Conservation (phyloP, 2,797 vertebrate genomes). For the Mastacembelus armatus region DNA sequence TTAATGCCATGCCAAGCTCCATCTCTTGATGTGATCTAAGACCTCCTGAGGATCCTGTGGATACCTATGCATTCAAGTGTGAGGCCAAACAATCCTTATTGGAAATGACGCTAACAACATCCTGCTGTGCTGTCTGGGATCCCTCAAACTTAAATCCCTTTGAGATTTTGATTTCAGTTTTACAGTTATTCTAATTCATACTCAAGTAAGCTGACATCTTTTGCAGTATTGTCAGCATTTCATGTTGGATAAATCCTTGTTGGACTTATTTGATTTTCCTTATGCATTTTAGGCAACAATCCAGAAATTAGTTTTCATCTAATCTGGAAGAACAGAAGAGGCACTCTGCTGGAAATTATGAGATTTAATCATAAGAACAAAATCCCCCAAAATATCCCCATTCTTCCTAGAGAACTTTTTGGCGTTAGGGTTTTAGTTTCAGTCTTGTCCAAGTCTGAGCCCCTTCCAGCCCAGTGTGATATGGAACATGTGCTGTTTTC, state of each 20-base stretch:
- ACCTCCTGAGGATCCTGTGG: conserved; percentile 48
- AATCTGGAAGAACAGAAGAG: conserved; percentile 12
- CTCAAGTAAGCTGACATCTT: not conserved
- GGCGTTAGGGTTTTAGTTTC: conserved; percentile 46
- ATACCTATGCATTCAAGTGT: conserved; percentile 58
- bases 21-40: conserved; percentile 60
- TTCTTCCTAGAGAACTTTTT: conserved; percentile 29
- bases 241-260: conserved; percentile 9
- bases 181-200: conserved; percentile 3
- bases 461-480: conserved; percentile 44
- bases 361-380: conserved; percentile 41
- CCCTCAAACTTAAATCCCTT: too few relatives aligned
- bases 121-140: conserved; percentile 50
- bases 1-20: conserved; percentile 70
- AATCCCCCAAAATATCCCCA: conserved; percentile 27
- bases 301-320: not conserved
- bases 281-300: not conserved
- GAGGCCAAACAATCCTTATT: conserved; percentile 48
- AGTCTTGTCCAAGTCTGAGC: conserved; percentile 35
- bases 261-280: conserved; percentile 8
- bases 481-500: conserved; percentile 41
- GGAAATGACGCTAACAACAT: conserved; percentile 50
- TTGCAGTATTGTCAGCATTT: not conserved
- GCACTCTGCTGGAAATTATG: too few relatives aligned
- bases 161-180: conserved; percentile 4